Base-by-base conservation (phyloP, 2,888 invertebrate species). In the Acleris emargana region DNA sequence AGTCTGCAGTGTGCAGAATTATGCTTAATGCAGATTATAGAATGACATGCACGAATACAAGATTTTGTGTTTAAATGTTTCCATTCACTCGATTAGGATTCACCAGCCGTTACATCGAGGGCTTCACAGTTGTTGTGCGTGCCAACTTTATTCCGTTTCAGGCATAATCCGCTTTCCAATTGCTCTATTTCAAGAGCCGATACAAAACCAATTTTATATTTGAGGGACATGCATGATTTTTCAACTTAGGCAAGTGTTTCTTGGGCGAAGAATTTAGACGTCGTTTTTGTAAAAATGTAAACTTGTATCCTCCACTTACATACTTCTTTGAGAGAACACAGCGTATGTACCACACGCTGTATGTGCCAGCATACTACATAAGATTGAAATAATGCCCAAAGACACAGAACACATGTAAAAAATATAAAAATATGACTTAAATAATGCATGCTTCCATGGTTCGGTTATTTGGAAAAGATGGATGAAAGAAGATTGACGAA, bases 81-180 rank as follows among this genome's bases (percentile, higher is more conserved):
- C 25, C 25, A 51, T 28, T n/a, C 13, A 3, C 32, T 17, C 18
- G 13, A 17, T 32, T 53, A 11, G 5, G 28, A 54, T 54, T 54
- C 54, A 18, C 18, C 13, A 2, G 42, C 1, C 38, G 20, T 54
- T 38, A 38, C 42, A 6, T 16, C 25, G 22, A n/a, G 42, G 17
- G 54, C 54, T 54, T 53, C 38, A 16, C 42, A 42, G 42, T 20
- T 54, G 54, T 54, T 42, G 54, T 42, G 13, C 54, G 54, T 42
- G 38, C 54, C 54, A 16, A 38, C 54, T 42, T 54, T 20, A 54
- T 42, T 42, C 42, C 42, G 42, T 18, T 54, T 54, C 32, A 54
- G 16, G 16, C 54, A 20, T 54, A 54, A 54, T 42, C 42, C 20
- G 20, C 20, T 54, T 54, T 38, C 38, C 18, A 13, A 20, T 54